Evolutionary conservation across 2,113 vertebrate species (phyloP).

Genomic region (Ochotona princeps): DNA sequence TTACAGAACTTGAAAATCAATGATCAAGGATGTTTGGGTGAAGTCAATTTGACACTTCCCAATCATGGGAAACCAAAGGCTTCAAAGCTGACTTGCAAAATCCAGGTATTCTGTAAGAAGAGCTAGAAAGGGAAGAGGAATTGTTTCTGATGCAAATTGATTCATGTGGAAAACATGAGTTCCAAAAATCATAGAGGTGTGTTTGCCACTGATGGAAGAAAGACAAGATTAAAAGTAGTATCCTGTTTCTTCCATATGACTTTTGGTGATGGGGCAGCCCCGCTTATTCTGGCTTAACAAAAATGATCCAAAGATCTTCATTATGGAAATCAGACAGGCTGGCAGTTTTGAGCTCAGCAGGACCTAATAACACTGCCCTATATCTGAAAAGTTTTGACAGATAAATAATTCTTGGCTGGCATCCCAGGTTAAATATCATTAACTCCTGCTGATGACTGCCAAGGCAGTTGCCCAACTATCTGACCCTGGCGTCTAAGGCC

Average conservation of each 20-base stretch:
- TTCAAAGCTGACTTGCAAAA: conserved; percentile 58
- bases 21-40: neutral
- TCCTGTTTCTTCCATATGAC: conserved; percentile 72
- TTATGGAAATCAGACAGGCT: conserved; percentile 83
- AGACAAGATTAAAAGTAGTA: conserved; percentile 77
- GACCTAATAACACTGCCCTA: conserved; percentile 80
- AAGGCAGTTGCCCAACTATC: conserved; percentile 73
- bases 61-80: conserved; percentile 54
- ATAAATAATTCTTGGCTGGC: conserved; percentile 82
- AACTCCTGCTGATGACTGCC: conserved; percentile 58
- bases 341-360: conserved; percentile 80
- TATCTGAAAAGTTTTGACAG: conserved; percentile 83
- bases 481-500: conserved; percentile 75
- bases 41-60: neutral
- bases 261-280: conserved; percentile 62
- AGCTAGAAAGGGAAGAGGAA: neutral
- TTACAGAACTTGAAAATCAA: conserved; percentile 17
- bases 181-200: neutral
- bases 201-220: conserved; percentile 77
- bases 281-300: conserved; percentile 74
- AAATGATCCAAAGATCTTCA: conserved; percentile 76
- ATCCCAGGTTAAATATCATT: conserved; percentile 78
- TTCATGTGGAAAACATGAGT: neutral
- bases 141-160: neutral
- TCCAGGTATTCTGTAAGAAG: neutral